Percentiles rank a stretch among this genome's conserved stretches.
These are phyloP conservation scores for Cetonia aurata DNA, from an alignment of 2,888 invertebrate species.

Conservation along the genomic window DNA sequence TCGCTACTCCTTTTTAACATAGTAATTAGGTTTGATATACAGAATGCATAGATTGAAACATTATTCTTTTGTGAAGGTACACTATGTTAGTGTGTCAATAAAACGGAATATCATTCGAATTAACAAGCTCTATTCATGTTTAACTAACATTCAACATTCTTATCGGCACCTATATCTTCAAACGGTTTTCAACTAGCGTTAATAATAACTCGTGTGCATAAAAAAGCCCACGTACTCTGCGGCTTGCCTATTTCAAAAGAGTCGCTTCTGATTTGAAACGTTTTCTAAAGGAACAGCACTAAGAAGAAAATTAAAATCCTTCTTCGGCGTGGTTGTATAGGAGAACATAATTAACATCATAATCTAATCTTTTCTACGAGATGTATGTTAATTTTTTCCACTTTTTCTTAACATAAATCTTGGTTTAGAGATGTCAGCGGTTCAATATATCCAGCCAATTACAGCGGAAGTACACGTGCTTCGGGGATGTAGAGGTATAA, in stretches of 20 bases:
- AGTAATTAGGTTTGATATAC: slow-evolving; percentile 21
- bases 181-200: slow-evolving; percentile 31
- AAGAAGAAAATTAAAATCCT: neutral
- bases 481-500: too few species aligned
- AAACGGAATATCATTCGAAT: slow-evolving; percentile 35
- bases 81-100: slow-evolving; percentile 39
- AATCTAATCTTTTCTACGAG: too few species aligned
- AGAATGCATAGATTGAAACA: slow-evolving; percentile 7
- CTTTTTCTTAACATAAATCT: too few species aligned
- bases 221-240: slow-evolving; percentile 3
- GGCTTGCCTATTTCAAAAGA: slow-evolving; percentile 17
- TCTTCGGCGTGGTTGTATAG: too few species aligned
- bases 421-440: too few species aligned
- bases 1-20: slow-evolving; percentile 3
- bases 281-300: neutral
- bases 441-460: too few species aligned
- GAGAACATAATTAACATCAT: too few species aligned
- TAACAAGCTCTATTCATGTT: slow-evolving; percentile 33
- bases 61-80: slow-evolving; percentile 22
- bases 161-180: slow-evolving; percentile 34
- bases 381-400: too few species aligned
- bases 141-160: slow-evolving; percentile 18
- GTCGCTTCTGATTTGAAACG: neutral
- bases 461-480: too few species aligned
- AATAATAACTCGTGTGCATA: slow-evolving; percentile 28